A percentile compares a stretch with the other conserved stretches of the same genome.
phyloP scores from a whole-genome alignment of 2,888 invertebrate genomes.

The Dasysyrphus tricinctus region DNA sequence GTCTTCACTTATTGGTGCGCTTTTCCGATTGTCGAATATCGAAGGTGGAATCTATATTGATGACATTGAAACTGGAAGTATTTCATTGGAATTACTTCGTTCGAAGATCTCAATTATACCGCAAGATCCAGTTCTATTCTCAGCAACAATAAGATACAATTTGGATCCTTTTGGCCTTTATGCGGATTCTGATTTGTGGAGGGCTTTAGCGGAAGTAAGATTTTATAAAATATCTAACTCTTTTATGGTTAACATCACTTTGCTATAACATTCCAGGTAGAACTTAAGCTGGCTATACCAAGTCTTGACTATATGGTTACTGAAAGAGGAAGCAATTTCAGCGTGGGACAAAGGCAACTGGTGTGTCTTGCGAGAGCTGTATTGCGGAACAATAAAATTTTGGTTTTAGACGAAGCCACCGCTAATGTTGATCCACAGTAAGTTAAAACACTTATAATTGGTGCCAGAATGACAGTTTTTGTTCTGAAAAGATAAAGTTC shows the following conservation, averaged over 20 bases:
- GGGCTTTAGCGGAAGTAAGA: conserved; percentile 80
- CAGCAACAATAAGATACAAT: conserved; percentile 87
- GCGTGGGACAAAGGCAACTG: conserved; percentile 88
- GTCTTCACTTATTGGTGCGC: conserved; percentile 90
- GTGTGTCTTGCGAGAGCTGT: conserved; percentile 88
- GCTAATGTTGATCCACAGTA: conserved; percentile 88
- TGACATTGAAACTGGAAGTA: conserved; percentile 85
- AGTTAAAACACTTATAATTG: conserved; percentile 62
- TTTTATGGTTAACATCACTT: neutral
- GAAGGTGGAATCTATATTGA: conserved; percentile 90
- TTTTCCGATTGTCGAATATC: conserved; percentile 90
- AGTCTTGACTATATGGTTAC: conserved; percentile 85
- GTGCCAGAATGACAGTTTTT: no score
- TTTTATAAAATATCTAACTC: conserved; percentile 8
- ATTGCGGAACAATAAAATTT: conserved; percentile 86
- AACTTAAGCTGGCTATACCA: conserved; percentile 84
- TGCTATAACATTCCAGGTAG: conserved; percentile 82
- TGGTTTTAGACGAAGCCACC: conserved; percentile 89
- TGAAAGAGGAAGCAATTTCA: conserved; percentile 86
- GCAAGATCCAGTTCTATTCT: conserved; percentile 85
- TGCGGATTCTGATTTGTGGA: conserved; percentile 81
- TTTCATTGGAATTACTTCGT: conserved; percentile 84
- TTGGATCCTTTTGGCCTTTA: conserved; percentile 86
- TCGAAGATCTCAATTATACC: conserved; percentile 86
- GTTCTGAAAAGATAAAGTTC: no score